These are phyloP conservation scores for Burhinus oedicnemus DNA, from an alignment of 2,113 vertebrate species.

Conservation along the genomic window DNA sequence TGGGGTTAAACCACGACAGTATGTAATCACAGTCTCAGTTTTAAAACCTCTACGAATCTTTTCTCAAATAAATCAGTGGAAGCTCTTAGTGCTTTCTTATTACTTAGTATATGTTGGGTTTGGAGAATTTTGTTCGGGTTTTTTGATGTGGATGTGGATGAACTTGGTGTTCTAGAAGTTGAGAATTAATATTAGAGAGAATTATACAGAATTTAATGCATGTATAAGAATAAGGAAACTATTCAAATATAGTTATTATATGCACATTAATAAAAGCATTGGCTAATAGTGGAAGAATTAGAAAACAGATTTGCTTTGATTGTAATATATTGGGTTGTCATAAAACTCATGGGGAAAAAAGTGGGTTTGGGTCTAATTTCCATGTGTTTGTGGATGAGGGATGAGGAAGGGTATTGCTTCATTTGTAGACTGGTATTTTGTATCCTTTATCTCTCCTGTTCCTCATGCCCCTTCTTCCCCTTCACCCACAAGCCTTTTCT, in stretches of 20 bases:
- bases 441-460: neutral
- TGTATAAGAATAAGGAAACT: neutral
- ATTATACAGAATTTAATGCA: neutral
- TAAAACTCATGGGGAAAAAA: neutral
- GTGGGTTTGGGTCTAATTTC: neutral
- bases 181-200: neutral
- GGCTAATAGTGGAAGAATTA: neutral
- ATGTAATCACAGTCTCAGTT: neutral
- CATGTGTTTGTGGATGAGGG: neutral
- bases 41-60: neutral
- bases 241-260: neutral
- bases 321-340: neutral
- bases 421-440: neutral
- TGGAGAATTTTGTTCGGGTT: neutral
- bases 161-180: neutral
- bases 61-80: neutral
- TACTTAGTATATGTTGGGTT: neutral
- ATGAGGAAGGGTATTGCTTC: neutral
- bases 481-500: neutral
- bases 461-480: neutral
- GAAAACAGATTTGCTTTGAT: neutral
- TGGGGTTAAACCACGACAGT: neutral
- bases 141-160: neutral
- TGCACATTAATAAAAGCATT: neutral
- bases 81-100: neutral